A percentile compares a stretch with the other conserved stretches of the same genome.
Evolutionary conservation across 2,888 invertebrate species (phyloP).

Genomic region (Cephus runcator): DNA sequence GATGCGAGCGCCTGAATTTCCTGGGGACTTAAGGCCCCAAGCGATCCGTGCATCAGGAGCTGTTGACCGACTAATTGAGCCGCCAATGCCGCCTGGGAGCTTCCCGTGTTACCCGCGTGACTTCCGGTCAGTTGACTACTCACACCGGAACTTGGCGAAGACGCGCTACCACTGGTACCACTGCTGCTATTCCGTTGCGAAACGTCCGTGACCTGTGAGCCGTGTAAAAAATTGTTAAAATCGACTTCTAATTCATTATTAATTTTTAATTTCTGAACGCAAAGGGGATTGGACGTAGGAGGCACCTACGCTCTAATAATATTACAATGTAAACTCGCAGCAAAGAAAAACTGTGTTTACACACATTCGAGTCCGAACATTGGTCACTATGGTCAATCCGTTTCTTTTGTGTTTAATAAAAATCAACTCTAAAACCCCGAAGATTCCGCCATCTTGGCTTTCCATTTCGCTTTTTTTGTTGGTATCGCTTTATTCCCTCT

Average conservation of each 20-base stretch:
- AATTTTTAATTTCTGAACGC: not conserved
- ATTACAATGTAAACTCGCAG: slow-evolving; percentile 43
- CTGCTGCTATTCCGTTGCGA: slow-evolving; percentile 66
- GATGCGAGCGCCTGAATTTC: slow-evolving; percentile 68
- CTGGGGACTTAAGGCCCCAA: slow-evolving; percentile 55
- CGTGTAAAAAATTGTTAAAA: slow-evolving; percentile 19
- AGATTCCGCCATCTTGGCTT: slow-evolving; percentile 21
- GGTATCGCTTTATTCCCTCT: slow-evolving; percentile 6
- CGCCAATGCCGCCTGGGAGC: slow-evolving; percentile 60
- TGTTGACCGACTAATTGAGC: slow-evolving; percentile 64
- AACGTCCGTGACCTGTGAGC: slow-evolving; percentile 64
- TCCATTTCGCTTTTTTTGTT: slow-evolving; percentile 16
- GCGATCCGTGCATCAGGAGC: slow-evolving; percentile 60
- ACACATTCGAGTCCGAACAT: slow-evolving; percentile 53
- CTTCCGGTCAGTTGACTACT: slow-evolving; percentile 65
- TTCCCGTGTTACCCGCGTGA: slow-evolving; percentile 52
- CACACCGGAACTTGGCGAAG: slow-evolving; percentile 66
- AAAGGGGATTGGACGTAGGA: not conserved
- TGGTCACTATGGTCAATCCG: slow-evolving; percentile 53
- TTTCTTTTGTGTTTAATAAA: slow-evolving; percentile 51
- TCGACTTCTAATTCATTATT: slow-evolving; percentile 45
- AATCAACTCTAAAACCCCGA: slow-evolving; percentile 24
- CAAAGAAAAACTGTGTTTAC: slow-evolving; percentile 54
- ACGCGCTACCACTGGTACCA: slow-evolving; percentile 64
- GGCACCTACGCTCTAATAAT: slow-evolving; percentile 40